A percentile compares a stretch with the other conserved stretches of the same genome.
Evolutionary conservation across 2,113 vertebrate genomes (phyloP).

Genomic region (Ammodramus savannarum): DNA sequence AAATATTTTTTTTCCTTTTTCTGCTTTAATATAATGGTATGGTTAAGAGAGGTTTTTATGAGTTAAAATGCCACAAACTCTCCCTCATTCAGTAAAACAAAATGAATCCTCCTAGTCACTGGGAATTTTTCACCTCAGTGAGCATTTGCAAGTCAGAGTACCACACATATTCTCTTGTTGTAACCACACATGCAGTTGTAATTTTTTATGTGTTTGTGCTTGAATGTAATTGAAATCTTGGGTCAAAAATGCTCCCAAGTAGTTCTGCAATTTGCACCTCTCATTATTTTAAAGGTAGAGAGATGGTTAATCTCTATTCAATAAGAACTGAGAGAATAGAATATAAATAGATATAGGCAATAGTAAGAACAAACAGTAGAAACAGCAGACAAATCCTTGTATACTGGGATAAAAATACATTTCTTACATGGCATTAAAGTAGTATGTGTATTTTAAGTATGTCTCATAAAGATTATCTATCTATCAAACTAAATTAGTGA

Average conservation of each 20-base stretch:
- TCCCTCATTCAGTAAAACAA: not conserved
- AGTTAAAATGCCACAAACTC: not conserved
- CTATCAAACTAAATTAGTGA: slow-evolving; percentile 7
- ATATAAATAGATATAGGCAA: not conserved
- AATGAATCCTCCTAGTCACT: not conserved
- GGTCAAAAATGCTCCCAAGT: not conserved
- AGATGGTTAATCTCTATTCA: not conserved
- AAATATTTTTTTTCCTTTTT: not conserved
- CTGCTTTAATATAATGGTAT: not conserved
- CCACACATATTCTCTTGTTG: not conserved
- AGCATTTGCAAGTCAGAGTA: not conserved
- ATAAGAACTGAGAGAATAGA: not conserved
- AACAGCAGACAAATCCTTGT: not conserved
- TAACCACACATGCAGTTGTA: not conserved
- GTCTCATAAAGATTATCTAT: slow-evolving; percentile 26
- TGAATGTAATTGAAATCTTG: not conserved
- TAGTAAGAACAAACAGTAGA: not conserved
- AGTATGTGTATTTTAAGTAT: not conserved
- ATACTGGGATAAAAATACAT: not conserved
- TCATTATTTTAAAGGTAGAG: not conserved
- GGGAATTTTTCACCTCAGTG: not conserved
- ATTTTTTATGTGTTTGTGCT: not conserved
- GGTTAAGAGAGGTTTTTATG: not conserved
- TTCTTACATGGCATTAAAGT: not conserved
- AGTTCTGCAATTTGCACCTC: not conserved